phyloP scores from a whole-genome alignment of 2,888 invertebrate genomes.

The Caenorhabditis macrosperma region DNA sequence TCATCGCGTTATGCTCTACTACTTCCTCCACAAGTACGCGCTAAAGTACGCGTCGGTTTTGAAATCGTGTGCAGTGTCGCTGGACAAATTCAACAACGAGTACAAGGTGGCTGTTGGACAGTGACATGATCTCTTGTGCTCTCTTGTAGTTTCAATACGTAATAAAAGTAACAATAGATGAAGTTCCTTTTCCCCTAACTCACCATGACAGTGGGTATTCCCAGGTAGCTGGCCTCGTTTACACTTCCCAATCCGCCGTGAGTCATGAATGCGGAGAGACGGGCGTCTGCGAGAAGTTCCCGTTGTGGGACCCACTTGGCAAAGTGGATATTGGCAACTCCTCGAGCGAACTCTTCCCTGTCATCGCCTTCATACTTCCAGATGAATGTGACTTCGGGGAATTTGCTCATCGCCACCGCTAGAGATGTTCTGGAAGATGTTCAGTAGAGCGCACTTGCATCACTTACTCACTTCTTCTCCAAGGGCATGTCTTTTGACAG shows the following conservation, averaged over 20 bases:
- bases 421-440: constrained; percentile 12
- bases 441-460: no score
- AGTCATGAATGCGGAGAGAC: constrained; percentile 55
- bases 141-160: no score
- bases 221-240: constrained; percentile 50
- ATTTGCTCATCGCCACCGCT: constrained; percentile 28
- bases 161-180: no score
- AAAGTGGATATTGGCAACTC: constrained; percentile 62
- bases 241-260: constrained; percentile 58
- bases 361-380: constrained; percentile 68
- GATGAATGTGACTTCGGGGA: constrained; percentile 65
- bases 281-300: constrained; percentile 58
- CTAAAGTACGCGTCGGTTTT: constrained; percentile 45
- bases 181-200: background rate
- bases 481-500: constrained; percentile 42
- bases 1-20: constrained; percentile 71
- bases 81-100: constrained; percentile 62
- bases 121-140: no score
- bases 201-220: constrained; percentile 44
- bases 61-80: constrained; percentile 57
- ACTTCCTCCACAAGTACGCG: constrained; percentile 70
- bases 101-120: constrained; percentile 62
- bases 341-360: constrained; percentile 33
- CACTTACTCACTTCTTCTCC: constrained; percentile 18
- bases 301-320: constrained; percentile 71